Base-by-base conservation (phyloP, 2,888 invertebrate species). In the Acleris literana region DNA sequence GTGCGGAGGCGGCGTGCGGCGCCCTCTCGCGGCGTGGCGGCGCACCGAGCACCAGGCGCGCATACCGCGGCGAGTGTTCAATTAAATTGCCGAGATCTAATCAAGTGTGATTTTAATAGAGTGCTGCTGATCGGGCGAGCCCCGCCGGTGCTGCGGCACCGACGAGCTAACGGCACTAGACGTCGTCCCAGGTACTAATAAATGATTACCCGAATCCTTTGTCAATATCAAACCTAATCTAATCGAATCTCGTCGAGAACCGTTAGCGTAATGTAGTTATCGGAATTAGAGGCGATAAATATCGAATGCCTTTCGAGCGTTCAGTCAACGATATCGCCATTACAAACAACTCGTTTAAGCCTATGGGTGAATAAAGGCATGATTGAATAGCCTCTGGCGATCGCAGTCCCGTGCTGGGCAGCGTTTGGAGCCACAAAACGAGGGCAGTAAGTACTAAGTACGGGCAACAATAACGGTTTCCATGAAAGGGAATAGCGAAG, bases 21-120 rank as follows among this genome's bases (percentile, higher is more conserved):
- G 71, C 71, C 75, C 76, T 77, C 72, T 74, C 76, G 68, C 71
- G 70, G 71, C 71, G 73, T 29, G 72, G 69, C 68, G 72, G 75
- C 71, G 69, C 72, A 71, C 77, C 71, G 76, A 72, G 81, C 82
- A 87, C 86, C 85, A 86, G 87, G 87, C 84, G 82, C 76, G 80
- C 87, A 86, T 87, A 84, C 83, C 79, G 75, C 79, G 71, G 75
- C 74, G 78, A 84, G 85, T 80, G 82, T 87, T 85, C 86, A 88
- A 90, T 88, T 88, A 86, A 86, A 85, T 81, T 78, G 76, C 79
- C 76, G 78, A 83, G 85, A 88, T 86, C 81, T 88, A 87, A 90
- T 88, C 88, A 85, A 89, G 86, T 85, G 87, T 85, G 84, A 88
- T 87, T 88, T 87, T 88, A 86, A 87, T 87, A 85, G 82, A 87